Conservation (phyloP, 2,113 vertebrate species). For the Haemorhous mexicanus region DNA sequence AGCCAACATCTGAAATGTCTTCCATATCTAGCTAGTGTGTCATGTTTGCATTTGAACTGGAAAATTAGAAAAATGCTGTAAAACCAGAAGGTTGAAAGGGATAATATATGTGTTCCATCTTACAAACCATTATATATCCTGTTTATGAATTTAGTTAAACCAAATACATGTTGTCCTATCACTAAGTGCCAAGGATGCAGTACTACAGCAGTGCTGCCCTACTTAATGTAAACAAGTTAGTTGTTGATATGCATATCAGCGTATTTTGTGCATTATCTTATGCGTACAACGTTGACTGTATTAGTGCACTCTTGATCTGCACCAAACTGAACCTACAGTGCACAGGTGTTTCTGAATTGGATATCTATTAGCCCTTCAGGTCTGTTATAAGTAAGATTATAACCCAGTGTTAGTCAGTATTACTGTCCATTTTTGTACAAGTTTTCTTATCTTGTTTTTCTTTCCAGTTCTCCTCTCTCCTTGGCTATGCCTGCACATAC, state of each 20-base stretch:
- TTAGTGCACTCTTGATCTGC: conserved; percentile 49
- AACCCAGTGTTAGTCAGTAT: conserved; percentile 69
- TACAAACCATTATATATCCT: conserved; percentile 41
- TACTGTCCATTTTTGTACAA: conserved; percentile 62
- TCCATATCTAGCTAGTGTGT: conserved; percentile 25
- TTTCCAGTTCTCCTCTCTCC: not conserved
- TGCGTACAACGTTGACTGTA: conserved; percentile 28
- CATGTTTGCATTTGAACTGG: conserved; percentile 49
- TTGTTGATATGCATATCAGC: conserved; percentile 51
- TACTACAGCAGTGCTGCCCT: conserved; percentile 7
- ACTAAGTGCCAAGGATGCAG: conserved; percentile 72
- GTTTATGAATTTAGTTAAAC: conserved; percentile 65
- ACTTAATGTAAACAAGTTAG: conserved; percentile 33
- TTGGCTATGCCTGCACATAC: conserved; percentile 63
- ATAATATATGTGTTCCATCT: conserved; percentile 62
- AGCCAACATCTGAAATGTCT: conserved; percentile 38
- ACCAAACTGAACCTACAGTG: conserved; percentile 31
- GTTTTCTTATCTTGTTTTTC: conserved; percentile 49
- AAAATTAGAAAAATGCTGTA: conserved; percentile 56
- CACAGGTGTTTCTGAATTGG: conserved; percentile 15
- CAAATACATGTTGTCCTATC: conserved; percentile 70
- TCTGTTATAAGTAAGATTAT: conserved; percentile 39
- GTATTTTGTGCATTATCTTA: conserved; percentile 62
- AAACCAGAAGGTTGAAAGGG: conserved; percentile 66
- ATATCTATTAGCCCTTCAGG: conserved; percentile 17